Evolutionary conservation across 2,113 vertebrate species (phyloP).

Genomic region (Perccottus glenii): DNA sequence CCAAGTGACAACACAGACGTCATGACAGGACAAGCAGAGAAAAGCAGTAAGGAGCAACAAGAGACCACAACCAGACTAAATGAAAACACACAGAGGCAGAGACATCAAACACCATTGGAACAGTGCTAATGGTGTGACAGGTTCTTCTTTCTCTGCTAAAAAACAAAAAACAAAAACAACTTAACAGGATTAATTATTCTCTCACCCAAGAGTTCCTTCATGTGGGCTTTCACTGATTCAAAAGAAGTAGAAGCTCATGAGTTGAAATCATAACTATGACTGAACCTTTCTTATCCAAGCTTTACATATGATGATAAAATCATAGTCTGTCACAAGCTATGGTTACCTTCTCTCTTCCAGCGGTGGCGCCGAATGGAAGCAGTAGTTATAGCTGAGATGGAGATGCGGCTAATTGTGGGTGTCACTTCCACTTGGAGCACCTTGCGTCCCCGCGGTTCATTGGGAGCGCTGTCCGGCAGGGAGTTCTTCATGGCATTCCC

Average conservation of each 20-base stretch:
- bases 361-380: constrained; percentile 97
- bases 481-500: constrained; percentile 98
- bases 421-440: constrained; percentile 97
- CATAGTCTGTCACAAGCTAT: neutral
- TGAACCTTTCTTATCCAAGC: neutral
- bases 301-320: too few relatives aligned
- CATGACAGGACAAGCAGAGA: constrained; percentile 42
- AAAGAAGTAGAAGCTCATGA: constrained; percentile 28
- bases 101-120: constrained; percentile 54
- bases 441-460: constrained; percentile 87
- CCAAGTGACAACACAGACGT: constrained; percentile 29
- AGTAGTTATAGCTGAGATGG: constrained; percentile 93
- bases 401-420: constrained; percentile 93
- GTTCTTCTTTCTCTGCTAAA: constrained; percentile 36
- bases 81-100: constrained; percentile 39
- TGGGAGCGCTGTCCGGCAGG: constrained; percentile 89
- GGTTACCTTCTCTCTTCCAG: constrained; percentile 95
- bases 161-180: constrained; percentile 36
- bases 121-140: constrained; percentile 46
- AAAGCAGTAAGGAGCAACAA: constrained; percentile 52
- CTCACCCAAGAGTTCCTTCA: constrained; percentile 55
- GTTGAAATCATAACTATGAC: constrained; percentile 20
- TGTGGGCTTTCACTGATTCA: constrained; percentile 37
- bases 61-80: constrained; percentile 48
- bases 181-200: constrained; percentile 35